Evolutionary conservation across 1,140 invertebrate species (phyloP), one percentile per base, ranked within the genome.

Genomic region (Drosophila varians): DNA sequence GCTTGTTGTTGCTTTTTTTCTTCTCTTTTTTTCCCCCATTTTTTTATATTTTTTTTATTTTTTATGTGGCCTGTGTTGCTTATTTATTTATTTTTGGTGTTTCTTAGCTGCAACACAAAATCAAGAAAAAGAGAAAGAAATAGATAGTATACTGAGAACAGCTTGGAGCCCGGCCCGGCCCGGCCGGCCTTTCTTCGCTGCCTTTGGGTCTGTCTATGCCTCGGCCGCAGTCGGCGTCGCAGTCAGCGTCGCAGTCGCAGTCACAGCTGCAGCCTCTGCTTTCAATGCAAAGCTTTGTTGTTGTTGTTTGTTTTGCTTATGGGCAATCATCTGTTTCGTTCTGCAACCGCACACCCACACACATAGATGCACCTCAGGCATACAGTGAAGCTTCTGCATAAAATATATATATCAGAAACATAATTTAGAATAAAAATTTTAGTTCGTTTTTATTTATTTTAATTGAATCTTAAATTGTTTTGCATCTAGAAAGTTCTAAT

Each of bases 241-340:
- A 36, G 51, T 11, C 31, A 16, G 34, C 42, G 51, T 26, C 38
- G 53, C 53, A 28, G 47, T 12, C 40, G 8, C 23, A 18, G 40
- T 9, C 45, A 19, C 53, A 55, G 53, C 53, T 55, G 53, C 53
- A 55, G 47, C 57, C 42, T 36, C 61, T 62, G 72, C 61, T 21
- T 65, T 53, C 40, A 49, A 38, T 71, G 55, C 58, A 61, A 58
- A 77, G 73, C 66, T 76, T 54, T 38, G 64, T 34, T 58, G 31
- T 40, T 55, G 56, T 34, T 66, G 45, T 55, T 73, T 54, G 76
- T 52, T 84, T 76, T 84, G 82, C 76, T 86, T 84, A 80, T 84
- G 82, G 82, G 72, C 80, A 84, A 86, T 84, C 80, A 84, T 84
- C 80, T 84, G 80, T 84, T 84, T 84, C 76, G 79, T 84, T 84